Conservation (phyloP, 2,797 vertebrate genomes). For the Gymnothorax reevesii region DNA sequence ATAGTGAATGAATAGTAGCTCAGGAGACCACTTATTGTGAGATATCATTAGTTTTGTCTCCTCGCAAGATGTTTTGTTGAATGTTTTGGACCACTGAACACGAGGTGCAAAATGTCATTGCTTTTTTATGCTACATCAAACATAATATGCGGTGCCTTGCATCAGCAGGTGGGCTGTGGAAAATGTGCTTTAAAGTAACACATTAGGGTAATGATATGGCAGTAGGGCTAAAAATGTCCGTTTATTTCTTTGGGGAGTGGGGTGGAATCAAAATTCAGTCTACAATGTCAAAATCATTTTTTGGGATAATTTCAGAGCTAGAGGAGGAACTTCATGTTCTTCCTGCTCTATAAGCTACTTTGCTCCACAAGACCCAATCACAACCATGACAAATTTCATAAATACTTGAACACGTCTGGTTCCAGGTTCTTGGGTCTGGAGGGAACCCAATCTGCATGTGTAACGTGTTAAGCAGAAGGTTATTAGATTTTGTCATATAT, state of each 20-base stretch:
- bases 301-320: not conserved
- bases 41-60: not conserved
- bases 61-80: not conserved
- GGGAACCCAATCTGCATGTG: not conserved
- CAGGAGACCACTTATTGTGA: not conserved
- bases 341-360: not conserved
- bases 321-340: not conserved
- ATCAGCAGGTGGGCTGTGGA: not conserved
- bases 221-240: not conserved
- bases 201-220: not conserved
- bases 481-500: not conserved
- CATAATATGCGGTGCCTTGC: not conserved
- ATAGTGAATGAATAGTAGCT: not conserved
- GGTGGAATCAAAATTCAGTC: not conserved
- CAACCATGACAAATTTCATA: not conserved
- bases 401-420: not conserved
- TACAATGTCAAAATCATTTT: not conserved
- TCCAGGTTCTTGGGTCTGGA: not conserved
- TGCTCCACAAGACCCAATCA: not conserved
- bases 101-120: not conserved
- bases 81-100: not conserved
- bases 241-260: not conserved
- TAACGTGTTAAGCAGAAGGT: not conserved
- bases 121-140: not conserved
- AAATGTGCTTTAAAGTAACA: slow-evolving; percentile 10